Evolutionary conservation across 30 jellyfish, hydroid and myxozoan species (phyloP), one percentile per base, ranked within the genome.

Genomic region (Euphysa ruthae): DNA sequence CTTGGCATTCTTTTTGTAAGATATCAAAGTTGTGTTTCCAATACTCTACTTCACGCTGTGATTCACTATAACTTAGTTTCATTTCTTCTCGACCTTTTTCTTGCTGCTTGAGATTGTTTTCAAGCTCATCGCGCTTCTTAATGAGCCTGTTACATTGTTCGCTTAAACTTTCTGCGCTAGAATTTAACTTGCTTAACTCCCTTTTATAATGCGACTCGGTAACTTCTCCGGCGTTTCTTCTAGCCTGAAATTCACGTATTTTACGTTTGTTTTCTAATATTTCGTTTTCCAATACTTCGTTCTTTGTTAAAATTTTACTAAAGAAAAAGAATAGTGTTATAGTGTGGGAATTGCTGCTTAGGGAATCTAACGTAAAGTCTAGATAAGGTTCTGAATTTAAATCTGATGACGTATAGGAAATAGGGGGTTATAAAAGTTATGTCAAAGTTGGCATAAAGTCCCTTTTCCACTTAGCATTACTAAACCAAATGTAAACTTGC

Each of bases 251-350:
- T 15, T 42, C 74, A 19, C 49, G 74, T 14, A 68, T 68, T 50
- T 49, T 44, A 22, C 74, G 52, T 26, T 69, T 35, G 27, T 68
- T 68, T 20, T 68, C 80, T 16, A 68, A 26, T 8, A 68, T 68
- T 32, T 68, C 80, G 32, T 68, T 49, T 23, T 68, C 80, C 49
- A 68, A 18, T 24, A 6, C 49, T 68, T 68, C 80, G 46, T 68
- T 68, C 16, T 68, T 63, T 26, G 77, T 7, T 15, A 63, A 61
- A 18, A 30, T 63, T 18, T 30, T 63, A 22, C 77, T 63, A 63
- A 63, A 42, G 5, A 61, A 29, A 18, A 63, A 31, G 0, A 26
- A 8, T 46, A 10, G 18, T 46, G 18, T 46, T 46, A n/a, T n/a
- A n/a, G n/a, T n/a, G n/a, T n/a, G n/a, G n/a, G n/a, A n/a, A n/a